Percentiles rank a stretch among this genome's conserved stretches.
These are phyloP conservation scores for Troides aeacus DNA, from an alignment of 2,888 invertebrate genomes.

Conservation along the genomic window DNA sequence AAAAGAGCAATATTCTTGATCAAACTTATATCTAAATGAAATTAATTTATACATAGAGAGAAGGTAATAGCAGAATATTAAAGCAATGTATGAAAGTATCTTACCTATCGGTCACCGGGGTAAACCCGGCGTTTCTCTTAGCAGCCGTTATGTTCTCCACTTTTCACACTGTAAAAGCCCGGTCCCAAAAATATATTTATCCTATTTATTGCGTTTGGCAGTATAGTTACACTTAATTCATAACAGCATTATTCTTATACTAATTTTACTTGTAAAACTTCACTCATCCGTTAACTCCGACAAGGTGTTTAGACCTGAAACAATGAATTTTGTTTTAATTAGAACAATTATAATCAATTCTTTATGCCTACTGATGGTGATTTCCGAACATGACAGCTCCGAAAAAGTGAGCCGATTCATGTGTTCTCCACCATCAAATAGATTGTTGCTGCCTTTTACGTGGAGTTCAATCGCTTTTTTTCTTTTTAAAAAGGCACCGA, in stretches of 20 bases:
- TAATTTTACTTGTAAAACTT: constrained; percentile 11
- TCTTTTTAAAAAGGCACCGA: too few relatives aligned
- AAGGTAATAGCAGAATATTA: too few relatives aligned
- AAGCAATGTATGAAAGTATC: constrained; percentile 21
- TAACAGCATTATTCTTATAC: constrained; percentile 29
- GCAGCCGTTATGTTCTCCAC: constrained; percentile 64
- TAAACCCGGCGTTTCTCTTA: constrained; percentile 60
- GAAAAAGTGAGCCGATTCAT: too few relatives aligned
- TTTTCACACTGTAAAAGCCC: constrained; percentile 52
- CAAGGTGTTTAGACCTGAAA: constrained; percentile 57
- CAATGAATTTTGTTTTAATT: constrained; percentile 42
- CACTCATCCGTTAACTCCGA: constrained; percentile 37
- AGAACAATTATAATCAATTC: not conserved
- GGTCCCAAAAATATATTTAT: constrained; percentile 39
- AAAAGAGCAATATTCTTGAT: too few relatives aligned
- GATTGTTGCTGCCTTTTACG: too few relatives aligned
- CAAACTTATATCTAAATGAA: too few relatives aligned
- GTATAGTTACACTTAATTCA: constrained; percentile 33
- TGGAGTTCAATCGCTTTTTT: too few relatives aligned
- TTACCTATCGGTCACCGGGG: constrained; percentile 72
- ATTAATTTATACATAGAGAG: too few relatives aligned
- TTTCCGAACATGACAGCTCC: too few relatives aligned
- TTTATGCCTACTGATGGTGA: not conserved
- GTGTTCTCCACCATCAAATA: too few relatives aligned
- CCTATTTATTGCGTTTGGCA: constrained; percentile 41